phyloP scores from a whole-genome alignment of 1,140 invertebrate genomes.

The Bombus balteatus region DNA sequence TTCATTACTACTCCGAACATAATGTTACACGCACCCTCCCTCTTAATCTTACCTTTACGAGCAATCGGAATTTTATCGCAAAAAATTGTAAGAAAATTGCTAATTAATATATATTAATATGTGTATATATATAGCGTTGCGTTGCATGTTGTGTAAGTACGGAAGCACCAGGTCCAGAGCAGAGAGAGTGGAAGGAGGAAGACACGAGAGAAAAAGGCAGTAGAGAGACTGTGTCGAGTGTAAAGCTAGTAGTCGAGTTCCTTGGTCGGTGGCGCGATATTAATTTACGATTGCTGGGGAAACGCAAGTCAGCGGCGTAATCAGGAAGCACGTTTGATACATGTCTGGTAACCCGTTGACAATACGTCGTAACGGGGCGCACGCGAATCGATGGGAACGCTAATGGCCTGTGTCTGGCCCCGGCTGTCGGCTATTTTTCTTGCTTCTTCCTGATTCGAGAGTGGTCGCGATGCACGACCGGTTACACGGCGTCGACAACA shows the following conservation, averaged over 20 bases:
- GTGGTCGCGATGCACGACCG: conserved; percentile 48
- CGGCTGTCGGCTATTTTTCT: conserved; percentile 58
- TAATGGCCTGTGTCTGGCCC: conserved; percentile 54
- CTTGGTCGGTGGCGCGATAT: background rate
- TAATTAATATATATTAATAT: background rate
- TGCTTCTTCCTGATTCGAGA: conserved; percentile 55
- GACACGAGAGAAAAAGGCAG: background rate
- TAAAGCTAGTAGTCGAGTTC: background rate
- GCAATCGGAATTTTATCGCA: background rate
- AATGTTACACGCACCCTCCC: background rate
- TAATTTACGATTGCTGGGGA: conserved; percentile 30
- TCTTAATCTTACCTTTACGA: background rate
- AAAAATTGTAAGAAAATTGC: background rate
- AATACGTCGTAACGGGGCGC: conserved; percentile 45
- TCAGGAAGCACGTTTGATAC: conserved; percentile 33
- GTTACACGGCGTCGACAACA: conserved; percentile 59
- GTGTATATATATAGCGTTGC: background rate
- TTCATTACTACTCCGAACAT: background rate
- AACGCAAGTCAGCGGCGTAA: conserved; percentile 26
- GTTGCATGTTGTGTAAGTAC: background rate
- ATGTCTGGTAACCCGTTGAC: conserved; percentile 34
- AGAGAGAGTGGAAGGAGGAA: background rate
- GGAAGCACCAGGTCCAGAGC: no score
- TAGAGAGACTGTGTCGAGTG: background rate
- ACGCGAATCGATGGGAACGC: conserved; percentile 56